phyloP scores from a whole-genome alignment of 2,113 vertebrate species.

The Nesoenas mayeri region DNA sequence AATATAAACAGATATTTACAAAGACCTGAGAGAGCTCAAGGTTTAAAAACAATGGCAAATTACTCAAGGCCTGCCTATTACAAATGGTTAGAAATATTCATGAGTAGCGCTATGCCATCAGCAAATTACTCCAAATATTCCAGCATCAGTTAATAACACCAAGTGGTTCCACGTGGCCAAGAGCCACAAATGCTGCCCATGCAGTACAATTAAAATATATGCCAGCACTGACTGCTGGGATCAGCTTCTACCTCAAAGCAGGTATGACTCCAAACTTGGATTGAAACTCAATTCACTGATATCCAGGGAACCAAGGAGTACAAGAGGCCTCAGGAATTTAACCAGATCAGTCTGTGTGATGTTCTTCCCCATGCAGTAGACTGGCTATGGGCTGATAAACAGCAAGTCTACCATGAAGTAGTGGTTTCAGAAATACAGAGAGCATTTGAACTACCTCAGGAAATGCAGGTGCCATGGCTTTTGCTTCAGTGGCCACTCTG shows the following conservation, averaged over 20 bases:
- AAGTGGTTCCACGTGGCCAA: neutral
- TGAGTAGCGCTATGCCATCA: neutral
- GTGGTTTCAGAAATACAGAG: neutral
- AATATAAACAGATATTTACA: neutral
- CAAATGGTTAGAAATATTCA: neutral
- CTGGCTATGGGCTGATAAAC: neutral
- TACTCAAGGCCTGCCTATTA: neutral
- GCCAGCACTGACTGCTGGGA: accelerated
- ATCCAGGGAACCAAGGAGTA: neutral
- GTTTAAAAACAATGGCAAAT: neutral
- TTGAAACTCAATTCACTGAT: neutral
- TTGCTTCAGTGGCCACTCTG: neutral
- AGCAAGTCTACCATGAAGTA: neutral
- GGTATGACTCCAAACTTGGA: neutral
- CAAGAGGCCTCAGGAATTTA: neutral
- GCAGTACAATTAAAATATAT: neutral
- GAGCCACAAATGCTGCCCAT: neutral
- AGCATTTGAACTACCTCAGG: neutral
- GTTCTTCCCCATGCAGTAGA: neutral
- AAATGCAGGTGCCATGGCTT: neutral
- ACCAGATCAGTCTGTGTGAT: neutral
- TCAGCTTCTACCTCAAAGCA: neutral
- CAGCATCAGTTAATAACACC: neutral
- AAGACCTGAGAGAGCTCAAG: neutral
- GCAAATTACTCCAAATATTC: neutral